Percentiles rank a stretch among this genome's conserved stretches.
These are phyloP conservation scores for Botia almorhae DNA, from an alignment of 2,797 vertebrate genomes.

Conservation along the genomic window DNA sequence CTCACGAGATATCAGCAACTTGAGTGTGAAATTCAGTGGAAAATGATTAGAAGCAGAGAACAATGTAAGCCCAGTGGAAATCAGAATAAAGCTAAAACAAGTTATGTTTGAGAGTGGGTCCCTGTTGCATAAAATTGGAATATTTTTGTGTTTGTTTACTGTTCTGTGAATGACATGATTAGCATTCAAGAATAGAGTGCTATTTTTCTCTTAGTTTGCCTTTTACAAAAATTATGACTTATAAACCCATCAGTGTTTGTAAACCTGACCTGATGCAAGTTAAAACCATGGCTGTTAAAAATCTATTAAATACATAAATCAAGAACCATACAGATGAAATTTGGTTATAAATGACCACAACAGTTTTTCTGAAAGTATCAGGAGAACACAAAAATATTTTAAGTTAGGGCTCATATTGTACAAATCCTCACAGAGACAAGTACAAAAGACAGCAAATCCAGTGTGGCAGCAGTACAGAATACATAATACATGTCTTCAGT, in stretches of 20 bases:
- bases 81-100: constrained; percentile 2
- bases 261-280: constrained; percentile 19
- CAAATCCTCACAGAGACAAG: constrained; percentile 22
- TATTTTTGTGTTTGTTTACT: constrained; percentile 4
- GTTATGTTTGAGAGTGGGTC: constrained; percentile 5
- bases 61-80: not conserved
- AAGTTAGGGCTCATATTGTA: not conserved
- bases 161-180: not conserved
- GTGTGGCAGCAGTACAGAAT: not conserved
- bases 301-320: constrained; percentile 4
- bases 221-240: not conserved
- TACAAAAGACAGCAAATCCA: not conserved
- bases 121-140: not conserved
- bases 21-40: not conserved
- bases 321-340: not conserved
- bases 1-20: not conserved
- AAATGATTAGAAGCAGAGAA: not conserved
- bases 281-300: not conserved
- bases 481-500: constrained; percentile 10
- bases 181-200: not conserved
- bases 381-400: constrained; percentile 22
- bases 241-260: not conserved
- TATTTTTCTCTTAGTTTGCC: not conserved
- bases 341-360: constrained; percentile 12
- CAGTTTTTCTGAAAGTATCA: constrained; percentile 3